These are phyloP conservation scores for Pleuronectes platessa DNA, from an alignment of 2,113 vertebrate genomes.

Conservation along the genomic window DNA sequence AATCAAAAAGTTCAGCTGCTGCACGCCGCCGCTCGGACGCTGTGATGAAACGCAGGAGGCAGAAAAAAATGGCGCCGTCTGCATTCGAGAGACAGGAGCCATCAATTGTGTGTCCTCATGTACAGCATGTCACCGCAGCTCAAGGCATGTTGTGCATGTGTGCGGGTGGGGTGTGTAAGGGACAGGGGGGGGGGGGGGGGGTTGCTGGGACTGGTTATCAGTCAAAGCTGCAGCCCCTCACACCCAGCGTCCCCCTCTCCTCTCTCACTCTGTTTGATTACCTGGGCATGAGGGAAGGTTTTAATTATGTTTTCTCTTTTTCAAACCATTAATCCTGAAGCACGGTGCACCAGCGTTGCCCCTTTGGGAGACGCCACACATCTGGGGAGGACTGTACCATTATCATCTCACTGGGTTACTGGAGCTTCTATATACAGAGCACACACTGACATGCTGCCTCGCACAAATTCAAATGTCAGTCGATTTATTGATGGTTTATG, in stretches of 20 bases:
- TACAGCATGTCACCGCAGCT: conserved; percentile 51
- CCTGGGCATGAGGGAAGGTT: conserved; percentile 61
- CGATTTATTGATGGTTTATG: neutral
- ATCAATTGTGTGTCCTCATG: conserved; percentile 62
- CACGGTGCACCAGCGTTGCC: conserved; percentile 60
- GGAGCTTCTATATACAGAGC: conserved; percentile 24
- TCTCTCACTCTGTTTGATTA: conserved; percentile 60
- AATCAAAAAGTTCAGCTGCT: conserved; percentile 57
- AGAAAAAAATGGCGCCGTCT: conserved; percentile 34
- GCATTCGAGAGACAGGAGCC: conserved; percentile 54
- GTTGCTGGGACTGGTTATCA: conserved; percentile 42
- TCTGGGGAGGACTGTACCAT: conserved; percentile 60
- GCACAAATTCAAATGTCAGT: neutral
- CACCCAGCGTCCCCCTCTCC: conserved; percentile 9
- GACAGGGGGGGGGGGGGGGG: neutral
- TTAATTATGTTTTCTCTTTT: conserved; percentile 78
- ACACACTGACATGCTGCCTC: neutral
- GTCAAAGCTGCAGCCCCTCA: conserved; percentile 42
- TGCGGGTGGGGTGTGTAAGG: neutral
- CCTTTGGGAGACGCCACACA: conserved; percentile 62
- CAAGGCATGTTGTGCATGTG: conserved; percentile 30
- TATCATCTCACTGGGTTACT: conserved; percentile 50
- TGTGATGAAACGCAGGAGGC: neutral
- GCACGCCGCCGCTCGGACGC: neutral
- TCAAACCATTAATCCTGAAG: conserved; percentile 72